Evolutionary conservation across 2,888 invertebrate species (phyloP).

Genomic region (Leptinotarsa haldemani): DNA sequence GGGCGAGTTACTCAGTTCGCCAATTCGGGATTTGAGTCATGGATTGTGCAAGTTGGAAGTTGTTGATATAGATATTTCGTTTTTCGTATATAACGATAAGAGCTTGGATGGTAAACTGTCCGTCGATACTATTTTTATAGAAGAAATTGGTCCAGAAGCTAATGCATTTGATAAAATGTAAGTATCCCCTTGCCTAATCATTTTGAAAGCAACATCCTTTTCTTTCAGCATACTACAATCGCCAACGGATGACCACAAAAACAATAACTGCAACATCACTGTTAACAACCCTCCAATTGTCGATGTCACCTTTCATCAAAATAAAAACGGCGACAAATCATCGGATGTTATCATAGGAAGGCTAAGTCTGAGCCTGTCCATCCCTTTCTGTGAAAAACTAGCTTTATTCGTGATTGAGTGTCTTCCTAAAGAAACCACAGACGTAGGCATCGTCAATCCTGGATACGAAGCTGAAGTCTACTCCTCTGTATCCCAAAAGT

Average conservation of each 20-base stretch:
- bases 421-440: constrained; percentile 70
- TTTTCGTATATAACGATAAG: constrained; percentile 76
- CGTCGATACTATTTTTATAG: constrained; percentile 75
- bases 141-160: constrained; percentile 80
- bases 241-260: constrained; percentile 71
- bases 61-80: constrained; percentile 73
- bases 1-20: constrained; percentile 80
- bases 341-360: constrained; percentile 80
- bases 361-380: constrained; percentile 77
- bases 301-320: constrained; percentile 75
- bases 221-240: constrained; percentile 75
- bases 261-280: constrained; percentile 67
- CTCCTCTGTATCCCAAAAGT: constrained; percentile 49
- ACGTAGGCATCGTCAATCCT: constrained; percentile 78
- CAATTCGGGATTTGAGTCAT: constrained; percentile 78
- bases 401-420: constrained; percentile 64
- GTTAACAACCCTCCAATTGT: constrained; percentile 79
- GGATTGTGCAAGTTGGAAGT: constrained; percentile 78
- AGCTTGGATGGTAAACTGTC: constrained; percentile 78
- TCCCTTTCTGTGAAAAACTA: constrained; percentile 74
- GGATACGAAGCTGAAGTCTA: constrained; percentile 75
- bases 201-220: not conserved
- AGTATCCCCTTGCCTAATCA: constrained; percentile 35
- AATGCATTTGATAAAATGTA: constrained; percentile 72
- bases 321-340: constrained; percentile 72